These are phyloP conservation scores for Leptoclinus maculatus DNA, from an alignment of 2,797 vertebrate genomes.

Conservation along the genomic window DNA sequence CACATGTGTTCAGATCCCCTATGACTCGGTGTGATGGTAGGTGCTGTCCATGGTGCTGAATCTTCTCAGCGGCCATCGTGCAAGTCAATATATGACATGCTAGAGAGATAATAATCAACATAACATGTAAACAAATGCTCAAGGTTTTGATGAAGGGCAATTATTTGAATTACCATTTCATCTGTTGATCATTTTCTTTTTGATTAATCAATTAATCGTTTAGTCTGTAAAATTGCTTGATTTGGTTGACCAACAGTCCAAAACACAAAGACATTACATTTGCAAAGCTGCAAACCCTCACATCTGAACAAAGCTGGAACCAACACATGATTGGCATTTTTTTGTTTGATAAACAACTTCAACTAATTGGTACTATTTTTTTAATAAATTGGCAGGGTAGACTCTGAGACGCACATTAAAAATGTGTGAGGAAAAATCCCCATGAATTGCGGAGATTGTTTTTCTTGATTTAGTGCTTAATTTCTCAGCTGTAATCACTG, in stretches of 20 bases:
- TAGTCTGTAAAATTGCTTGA: not conserved
- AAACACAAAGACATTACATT: not conserved
- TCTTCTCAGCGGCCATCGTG: not conserved
- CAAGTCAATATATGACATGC: not conserved
- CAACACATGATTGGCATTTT: not conserved
- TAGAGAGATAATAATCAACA: not conserved
- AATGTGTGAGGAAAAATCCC: not conserved
- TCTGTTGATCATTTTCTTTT: not conserved
- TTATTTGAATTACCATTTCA: not conserved
- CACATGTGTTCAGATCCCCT: no score
- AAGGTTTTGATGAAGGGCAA: not conserved
- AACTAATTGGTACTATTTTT: not conserved
- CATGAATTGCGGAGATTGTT: not conserved
- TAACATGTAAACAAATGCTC: not conserved
- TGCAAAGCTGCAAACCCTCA: not conserved
- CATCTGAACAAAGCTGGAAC: not conserved
- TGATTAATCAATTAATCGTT: not conserved
- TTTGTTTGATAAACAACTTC: not conserved
- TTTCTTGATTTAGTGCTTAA: not conserved
- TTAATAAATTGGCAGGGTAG: not conserved
- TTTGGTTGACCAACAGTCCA: not conserved
- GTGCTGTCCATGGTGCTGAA: slow-evolving; percentile 44
- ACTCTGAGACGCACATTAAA: not conserved
- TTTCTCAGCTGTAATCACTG: not conserved
- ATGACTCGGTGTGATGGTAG: not conserved